Percentiles rank a stretch among this genome's conserved stretches.
These are phyloP conservation scores for Plagiodera versicolora DNA, from an alignment of 2,888 invertebrate species.

Conservation along the genomic window DNA sequence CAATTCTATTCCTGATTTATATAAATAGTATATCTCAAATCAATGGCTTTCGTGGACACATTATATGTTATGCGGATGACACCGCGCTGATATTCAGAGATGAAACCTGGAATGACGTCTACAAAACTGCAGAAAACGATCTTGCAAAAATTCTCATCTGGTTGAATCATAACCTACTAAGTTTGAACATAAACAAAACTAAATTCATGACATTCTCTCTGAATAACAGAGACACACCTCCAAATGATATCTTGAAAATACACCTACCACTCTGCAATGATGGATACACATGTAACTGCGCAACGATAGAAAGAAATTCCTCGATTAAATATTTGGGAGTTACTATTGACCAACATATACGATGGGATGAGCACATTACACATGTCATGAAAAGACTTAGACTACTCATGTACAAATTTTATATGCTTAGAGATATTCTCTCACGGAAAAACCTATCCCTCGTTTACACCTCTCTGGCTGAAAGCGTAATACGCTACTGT, in stretches of 20 bases:
- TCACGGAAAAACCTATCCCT: not conserved
- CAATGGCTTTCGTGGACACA: not conserved
- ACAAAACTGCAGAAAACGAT: not conserved
- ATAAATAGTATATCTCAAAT: not conserved
- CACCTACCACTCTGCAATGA: not conserved
- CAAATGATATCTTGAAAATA: not conserved
- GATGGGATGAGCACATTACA: not conserved
- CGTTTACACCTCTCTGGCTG: not conserved
- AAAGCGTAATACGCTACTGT: not conserved
- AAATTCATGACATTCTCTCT: not conserved
- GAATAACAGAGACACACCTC: not conserved
- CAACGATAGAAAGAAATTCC: not conserved
- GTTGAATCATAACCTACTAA: not conserved
- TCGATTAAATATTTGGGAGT: not conserved
- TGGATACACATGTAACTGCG: not conserved
- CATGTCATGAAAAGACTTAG: not conserved
- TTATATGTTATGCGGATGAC: not conserved
- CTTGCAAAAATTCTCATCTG: not conserved
- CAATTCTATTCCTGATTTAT: slow-evolving; percentile 8
- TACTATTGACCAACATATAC: not conserved
- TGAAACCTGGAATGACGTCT: not conserved
- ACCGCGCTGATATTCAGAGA: not conserved
- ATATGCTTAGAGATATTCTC: not conserved
- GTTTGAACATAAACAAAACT: not conserved
- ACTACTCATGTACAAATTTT: not conserved